Evolutionary conservation across 2,888 invertebrate genomes (phyloP).

Genomic region (Philhelius pedissequus): DNA sequence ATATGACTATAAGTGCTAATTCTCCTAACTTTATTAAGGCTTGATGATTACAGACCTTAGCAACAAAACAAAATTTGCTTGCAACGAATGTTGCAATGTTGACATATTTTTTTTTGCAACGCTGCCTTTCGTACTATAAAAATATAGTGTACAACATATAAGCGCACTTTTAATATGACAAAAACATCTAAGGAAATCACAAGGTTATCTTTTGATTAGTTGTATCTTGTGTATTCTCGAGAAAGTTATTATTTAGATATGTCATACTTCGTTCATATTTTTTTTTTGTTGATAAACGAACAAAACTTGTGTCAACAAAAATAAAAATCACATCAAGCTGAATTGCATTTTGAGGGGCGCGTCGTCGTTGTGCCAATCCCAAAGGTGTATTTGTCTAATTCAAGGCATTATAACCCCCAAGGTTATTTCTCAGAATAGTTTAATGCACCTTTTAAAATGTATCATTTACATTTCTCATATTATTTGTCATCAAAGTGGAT

Average conservation of each 20-base stretch:
- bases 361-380: constrained; percentile 49
- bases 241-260: constrained; percentile 43
- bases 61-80: too few species aligned
- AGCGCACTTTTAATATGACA: constrained; percentile 38
- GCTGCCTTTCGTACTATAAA: neutral
- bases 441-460: constrained; percentile 21
- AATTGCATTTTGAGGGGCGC: constrained; percentile 48
- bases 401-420: constrained; percentile 10
- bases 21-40: too few species aligned
- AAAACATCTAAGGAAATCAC: neutral
- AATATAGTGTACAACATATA: too few species aligned
- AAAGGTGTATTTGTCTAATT: neutral
- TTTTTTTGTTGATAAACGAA: neutral
- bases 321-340: neutral
- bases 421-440: constrained; percentile 55
- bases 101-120: neutral
- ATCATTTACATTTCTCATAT: neutral
- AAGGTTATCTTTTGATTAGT: neutral
- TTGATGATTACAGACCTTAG: too few species aligned
- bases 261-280: constrained; percentile 15
- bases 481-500: constrained; percentile 20
- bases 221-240: constrained; percentile 20
- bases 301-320: constrained; percentile 13
- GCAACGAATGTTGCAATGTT: too few species aligned
- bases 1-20: too few species aligned